Base-by-base conservation (phyloP, 1,140 invertebrate species). In the Leptinotarsa undecemlineata region DNA sequence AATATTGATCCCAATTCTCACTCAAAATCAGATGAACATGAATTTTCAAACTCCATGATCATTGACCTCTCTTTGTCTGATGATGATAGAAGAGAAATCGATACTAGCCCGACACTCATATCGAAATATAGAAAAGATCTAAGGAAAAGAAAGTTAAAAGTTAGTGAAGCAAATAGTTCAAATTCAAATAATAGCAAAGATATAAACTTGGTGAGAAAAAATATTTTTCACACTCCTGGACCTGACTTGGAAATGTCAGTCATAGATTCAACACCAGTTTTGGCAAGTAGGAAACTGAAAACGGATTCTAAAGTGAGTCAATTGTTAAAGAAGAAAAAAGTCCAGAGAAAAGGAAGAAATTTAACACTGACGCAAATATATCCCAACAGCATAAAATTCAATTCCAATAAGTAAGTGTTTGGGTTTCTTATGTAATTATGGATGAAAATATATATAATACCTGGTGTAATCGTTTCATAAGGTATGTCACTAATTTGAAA, bases 61-160 rank as follows among this genome's bases (percentile, higher is more conserved):
- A 72, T 72, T 23, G 71, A 72, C 63, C 19, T 72, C 6, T 72
- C 71, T n/a, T 14, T 64, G 47, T 72, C 71, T 20, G 71, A 72
- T 64, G 71, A 72, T 8, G 71, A 61, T 48, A n/a, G 14, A 20
- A 20, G 19, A 33, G 63, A 72, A 15, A 63, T 71, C 1, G 26
- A 71, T 23, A 26, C n/a, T 19, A 72, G 71, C 19, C 71, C 71
- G 6, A 72, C 71, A 19, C 26, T 72, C 14, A 64, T 70, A 19
- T 70, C 68, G 11, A 70, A 70, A 23, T 19, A 48, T 42, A 68
- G 42, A 47, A 68, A 47, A 17, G 33, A 42, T 8, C 8, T n/a
- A 2, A 70, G 19, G 26, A 70, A 70, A 70, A 20, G 14, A 14
- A 70, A 60, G 20, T 21, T 19, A 11, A 70, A 57, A 68, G 3